Evolutionary conservation across 2,888 invertebrate genomes (phyloP).

Genomic region (Scrobipalpa atriplicella): DNA sequence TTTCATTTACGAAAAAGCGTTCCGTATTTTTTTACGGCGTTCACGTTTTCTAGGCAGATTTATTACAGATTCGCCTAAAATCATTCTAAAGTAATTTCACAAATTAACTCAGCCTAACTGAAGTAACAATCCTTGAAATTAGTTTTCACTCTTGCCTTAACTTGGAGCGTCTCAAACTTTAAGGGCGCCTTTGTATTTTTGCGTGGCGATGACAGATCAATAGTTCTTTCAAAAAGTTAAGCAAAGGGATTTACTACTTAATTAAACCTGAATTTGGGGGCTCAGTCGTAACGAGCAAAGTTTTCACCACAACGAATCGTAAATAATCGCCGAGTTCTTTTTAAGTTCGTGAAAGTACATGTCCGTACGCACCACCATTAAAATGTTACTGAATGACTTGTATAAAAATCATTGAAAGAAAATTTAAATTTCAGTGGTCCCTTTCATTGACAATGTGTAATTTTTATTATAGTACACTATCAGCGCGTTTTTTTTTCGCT

Average conservation of each 20-base stretch:
- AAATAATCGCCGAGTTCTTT: conserved; percentile 73
- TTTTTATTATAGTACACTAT: too few relatives aligned
- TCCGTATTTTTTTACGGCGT: too few relatives aligned
- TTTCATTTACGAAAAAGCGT: too few relatives aligned
- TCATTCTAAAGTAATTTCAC: neutral
- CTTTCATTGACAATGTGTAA: too few relatives aligned
- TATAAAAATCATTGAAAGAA: too few relatives aligned
- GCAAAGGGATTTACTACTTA: conserved; percentile 70
- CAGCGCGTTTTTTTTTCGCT: too few relatives aligned
- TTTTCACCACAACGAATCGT: conserved; percentile 75
- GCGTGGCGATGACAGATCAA: conserved; percentile 68
- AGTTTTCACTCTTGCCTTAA: conserved; percentile 12
- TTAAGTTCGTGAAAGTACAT: conserved; percentile 46
- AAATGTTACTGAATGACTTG: neutral
- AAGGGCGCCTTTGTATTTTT: conserved; percentile 40
- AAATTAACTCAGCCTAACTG: neutral
- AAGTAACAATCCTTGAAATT: conserved; percentile 8
- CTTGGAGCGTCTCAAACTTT: conserved; percentile 29
- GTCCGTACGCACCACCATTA: conserved; percentile 10
- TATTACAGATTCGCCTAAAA: too few relatives aligned
- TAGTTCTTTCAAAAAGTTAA: conserved; percentile 66
- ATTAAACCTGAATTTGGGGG: conserved; percentile 74
- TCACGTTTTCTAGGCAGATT: too few relatives aligned
- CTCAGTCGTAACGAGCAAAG: conserved; percentile 76
- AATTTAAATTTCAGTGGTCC: too few relatives aligned